phyloP scores from a whole-genome alignment of 2,888 invertebrate species.

The Strigamia transsilvanica region DNA sequence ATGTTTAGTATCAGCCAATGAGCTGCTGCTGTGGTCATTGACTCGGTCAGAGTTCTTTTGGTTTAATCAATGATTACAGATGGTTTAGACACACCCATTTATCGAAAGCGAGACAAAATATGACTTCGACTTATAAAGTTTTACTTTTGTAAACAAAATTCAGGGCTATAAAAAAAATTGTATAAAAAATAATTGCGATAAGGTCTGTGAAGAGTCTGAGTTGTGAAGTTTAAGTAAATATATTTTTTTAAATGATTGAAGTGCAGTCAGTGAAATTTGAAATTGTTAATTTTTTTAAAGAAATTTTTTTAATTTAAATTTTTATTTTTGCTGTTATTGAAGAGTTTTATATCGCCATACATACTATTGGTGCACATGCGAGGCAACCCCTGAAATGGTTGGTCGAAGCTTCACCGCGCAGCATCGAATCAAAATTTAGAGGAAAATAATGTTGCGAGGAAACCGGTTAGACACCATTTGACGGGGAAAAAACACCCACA shows the following conservation, averaged over 20 bases:
- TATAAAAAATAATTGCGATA: too few relatives aligned
- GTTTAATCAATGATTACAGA: conserved; percentile 20
- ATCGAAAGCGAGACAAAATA: conserved; percentile 14
- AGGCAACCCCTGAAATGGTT: conserved; percentile 18
- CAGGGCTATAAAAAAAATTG: too few relatives aligned
- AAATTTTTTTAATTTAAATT: background rate
- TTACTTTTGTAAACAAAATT: too few relatives aligned
- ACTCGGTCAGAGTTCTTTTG: conserved; percentile 3
- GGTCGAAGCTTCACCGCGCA: background rate
- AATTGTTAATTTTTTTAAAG: background rate
- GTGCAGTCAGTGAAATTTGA: too few relatives aligned
- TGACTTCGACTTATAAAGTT: background rate
- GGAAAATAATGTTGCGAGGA: background rate
- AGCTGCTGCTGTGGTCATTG: conserved; percentile 1
- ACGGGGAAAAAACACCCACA: background rate
- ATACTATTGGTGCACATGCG: background rate
- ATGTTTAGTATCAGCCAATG: conserved; percentile 4
- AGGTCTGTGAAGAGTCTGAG: too few relatives aligned
- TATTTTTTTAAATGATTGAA: too few relatives aligned
- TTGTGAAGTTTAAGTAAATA: too few relatives aligned
- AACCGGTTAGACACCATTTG: background rate
- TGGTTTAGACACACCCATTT: conserved; percentile 11
- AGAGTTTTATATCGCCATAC: background rate
- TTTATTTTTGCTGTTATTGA: background rate
- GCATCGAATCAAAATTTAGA: background rate